Evolutionary conservation across 2,113 vertebrate species (phyloP).

Genomic region (Sula dactylatra): DNA sequence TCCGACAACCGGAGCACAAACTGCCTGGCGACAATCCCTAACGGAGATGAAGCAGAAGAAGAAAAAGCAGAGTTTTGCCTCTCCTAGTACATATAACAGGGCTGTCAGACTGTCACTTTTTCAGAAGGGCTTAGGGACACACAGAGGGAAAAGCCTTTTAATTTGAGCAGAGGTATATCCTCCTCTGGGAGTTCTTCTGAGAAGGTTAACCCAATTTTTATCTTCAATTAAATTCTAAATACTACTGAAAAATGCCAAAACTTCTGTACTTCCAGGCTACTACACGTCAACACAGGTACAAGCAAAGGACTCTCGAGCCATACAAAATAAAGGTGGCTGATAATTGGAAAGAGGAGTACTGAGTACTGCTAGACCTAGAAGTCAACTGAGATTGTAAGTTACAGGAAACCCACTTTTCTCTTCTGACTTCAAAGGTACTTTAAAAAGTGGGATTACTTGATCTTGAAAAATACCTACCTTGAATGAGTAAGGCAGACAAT

Average conservation of each 20-base stretch:
- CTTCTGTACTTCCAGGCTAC: not conserved
- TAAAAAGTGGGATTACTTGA: not conserved
- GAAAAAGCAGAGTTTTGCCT: not conserved
- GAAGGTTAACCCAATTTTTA: not conserved
- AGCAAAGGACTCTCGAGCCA: not conserved
- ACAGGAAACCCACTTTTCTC: not conserved
- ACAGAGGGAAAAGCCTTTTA: not conserved
- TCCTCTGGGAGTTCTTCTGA: not conserved
- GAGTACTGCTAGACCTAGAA: not conserved
- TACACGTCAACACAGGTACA: rapidly evolving
- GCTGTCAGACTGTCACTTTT: not conserved
- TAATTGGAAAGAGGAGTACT: not conserved
- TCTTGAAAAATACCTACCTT: not conserved
- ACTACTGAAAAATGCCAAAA: not conserved
- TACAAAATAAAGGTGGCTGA: not conserved
- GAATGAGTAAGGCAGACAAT: not conserved
- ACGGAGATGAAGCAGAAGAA: not conserved
- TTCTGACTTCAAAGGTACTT: not conserved
- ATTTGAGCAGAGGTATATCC: not conserved
- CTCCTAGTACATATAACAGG: not conserved
- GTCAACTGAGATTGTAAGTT: not conserved
- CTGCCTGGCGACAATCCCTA: not conserved
- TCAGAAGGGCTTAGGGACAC: not conserved
- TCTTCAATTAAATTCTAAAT: not conserved
- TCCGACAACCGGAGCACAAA: not conserved